Conservation (phyloP, 2,888 invertebrate species). For the Lasioglossum malachurum region DNA sequence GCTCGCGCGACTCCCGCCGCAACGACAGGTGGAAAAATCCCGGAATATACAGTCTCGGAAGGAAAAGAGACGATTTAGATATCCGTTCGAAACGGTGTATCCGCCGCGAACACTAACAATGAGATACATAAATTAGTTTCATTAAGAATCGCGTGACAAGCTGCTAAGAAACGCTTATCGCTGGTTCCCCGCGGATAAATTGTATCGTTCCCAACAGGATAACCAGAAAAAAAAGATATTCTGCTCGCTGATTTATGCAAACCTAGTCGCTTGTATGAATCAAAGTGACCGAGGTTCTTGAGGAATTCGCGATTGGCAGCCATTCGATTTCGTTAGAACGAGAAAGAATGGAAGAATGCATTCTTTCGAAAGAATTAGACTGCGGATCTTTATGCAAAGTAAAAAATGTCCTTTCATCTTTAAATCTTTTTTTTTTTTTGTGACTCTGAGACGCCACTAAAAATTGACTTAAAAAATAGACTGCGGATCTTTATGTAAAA, state of each 20-base stretch:
- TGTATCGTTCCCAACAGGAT: neutral
- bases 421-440: no score
- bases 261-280: neutral
- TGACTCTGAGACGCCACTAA: no score
- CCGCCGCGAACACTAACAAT: neutral
- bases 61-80: neutral
- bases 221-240: neutral
- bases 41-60: neutral
- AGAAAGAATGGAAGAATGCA: no score
- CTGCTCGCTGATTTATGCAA: neutral
- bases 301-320: neutral
- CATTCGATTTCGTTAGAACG: neutral
- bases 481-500: no score
- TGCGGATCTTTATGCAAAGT: no score
- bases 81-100: neutral
- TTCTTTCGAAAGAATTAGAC: no score
- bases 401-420: no score
- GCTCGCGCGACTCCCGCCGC: neutral
- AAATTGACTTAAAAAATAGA: no score
- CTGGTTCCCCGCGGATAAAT: neutral
- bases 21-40: slow-evolving; percentile 3
- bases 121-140: slow-evolving; percentile 2
- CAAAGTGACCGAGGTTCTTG: neutral
- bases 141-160: neutral
- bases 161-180: neutral